These are phyloP conservation scores for Epinotia demarniana DNA, from an alignment of 2,888 invertebrate genomes.

Conservation along the genomic window DNA sequence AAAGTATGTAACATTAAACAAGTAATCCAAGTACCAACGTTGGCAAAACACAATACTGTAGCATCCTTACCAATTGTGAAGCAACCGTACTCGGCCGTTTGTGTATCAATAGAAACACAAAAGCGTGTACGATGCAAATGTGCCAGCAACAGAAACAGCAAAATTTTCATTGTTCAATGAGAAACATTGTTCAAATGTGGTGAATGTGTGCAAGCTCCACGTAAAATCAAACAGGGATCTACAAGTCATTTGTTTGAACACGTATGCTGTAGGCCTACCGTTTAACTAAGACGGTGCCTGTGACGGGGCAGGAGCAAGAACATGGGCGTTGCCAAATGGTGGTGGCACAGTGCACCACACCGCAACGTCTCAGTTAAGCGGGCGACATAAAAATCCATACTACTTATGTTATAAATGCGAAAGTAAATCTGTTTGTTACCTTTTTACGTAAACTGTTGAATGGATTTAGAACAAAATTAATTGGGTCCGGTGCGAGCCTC, in stretches of 20 bases:
- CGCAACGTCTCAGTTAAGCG: too few species aligned
- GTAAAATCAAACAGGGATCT: not conserved
- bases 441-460: too few species aligned
- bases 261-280: too few species aligned
- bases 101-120: slow-evolving; percentile 32
- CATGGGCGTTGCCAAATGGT: too few species aligned
- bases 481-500: too few species aligned
- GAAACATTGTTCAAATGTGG: slow-evolving; percentile 1
- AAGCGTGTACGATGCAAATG: slow-evolving; percentile 33
- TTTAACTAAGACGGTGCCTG: too few species aligned
- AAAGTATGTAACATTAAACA: not conserved
- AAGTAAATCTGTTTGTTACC: too few species aligned
- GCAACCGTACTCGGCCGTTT: slow-evolving; percentile 1
- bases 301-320: too few species aligned
- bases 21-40: not conserved
- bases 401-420: too few species aligned
- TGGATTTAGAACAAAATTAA: too few species aligned
- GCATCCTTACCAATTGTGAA: slow-evolving; percentile 6
- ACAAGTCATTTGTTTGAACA: not conserved
- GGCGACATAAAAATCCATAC: too few species aligned
- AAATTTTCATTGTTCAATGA: slow-evolving; percentile 18
- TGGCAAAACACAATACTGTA: not conserved
- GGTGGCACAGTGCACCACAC: too few species aligned
- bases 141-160: not conserved
- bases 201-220: not conserved